These are phyloP conservation scores for Muraenolepis orangiensis DNA, from an alignment of 2,797 vertebrate genomes.

Conservation along the genomic window DNA sequence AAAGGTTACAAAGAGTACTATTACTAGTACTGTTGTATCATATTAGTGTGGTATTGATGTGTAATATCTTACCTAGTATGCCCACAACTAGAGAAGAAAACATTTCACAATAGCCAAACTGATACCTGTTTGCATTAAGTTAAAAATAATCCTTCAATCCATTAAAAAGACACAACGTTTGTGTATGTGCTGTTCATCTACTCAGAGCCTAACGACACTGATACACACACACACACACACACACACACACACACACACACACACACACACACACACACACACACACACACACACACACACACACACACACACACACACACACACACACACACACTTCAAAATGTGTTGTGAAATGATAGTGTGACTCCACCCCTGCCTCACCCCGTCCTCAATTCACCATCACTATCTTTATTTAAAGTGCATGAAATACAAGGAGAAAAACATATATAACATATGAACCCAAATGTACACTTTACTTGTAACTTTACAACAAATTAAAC, in stretches of 20 bases:
- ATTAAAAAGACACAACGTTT: not conserved
- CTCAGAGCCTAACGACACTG: not conserved
- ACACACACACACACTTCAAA: conserved; percentile 17
- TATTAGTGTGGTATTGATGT: not conserved
- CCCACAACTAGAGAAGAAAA: conserved; percentile 31
- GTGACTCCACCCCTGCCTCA: conserved; percentile 25
- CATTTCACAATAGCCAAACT: conserved; percentile 35
- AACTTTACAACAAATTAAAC: not conserved
- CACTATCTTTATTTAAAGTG: not conserved
- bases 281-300: not conserved
- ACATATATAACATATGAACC: not conserved
- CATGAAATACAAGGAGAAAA: not conserved
- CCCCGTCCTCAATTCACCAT: conserved; percentile 10
- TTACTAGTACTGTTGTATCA: not conserved
- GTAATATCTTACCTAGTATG: conserved; percentile 53
- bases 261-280: no score
- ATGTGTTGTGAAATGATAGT: conserved; percentile 62
- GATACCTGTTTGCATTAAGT: not conserved
- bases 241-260: not conserved
- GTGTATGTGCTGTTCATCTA: not conserved
- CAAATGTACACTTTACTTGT: not conserved
- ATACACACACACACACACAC: not conserved
- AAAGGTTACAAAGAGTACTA: not conserved
- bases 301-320: conserved; percentile 6
- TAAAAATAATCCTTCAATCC: not conserved